A percentile compares a stretch with the other conserved stretches of the same genome.
These are phyloP conservation scores for Characodon lateralis DNA, from an alignment of 2,797 vertebrate species.

Conservation along the genomic window DNA sequence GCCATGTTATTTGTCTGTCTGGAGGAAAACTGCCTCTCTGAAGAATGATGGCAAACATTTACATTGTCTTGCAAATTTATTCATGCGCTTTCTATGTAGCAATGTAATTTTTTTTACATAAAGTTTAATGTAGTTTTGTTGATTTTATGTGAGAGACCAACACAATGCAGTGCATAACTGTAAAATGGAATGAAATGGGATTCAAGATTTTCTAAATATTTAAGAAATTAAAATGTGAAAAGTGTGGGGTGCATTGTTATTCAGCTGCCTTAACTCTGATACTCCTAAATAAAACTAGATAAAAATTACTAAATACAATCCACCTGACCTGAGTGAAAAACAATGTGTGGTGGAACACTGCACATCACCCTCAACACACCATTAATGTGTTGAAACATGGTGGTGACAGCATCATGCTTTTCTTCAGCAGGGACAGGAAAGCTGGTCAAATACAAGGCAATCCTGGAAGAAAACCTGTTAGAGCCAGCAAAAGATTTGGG, in stretches of 20 bases:
- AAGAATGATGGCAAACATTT: background rate
- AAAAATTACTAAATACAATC: too few relatives aligned
- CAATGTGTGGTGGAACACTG: too few relatives aligned
- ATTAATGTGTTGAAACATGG: too few relatives aligned
- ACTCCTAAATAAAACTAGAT: background rate
- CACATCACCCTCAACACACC: too few relatives aligned
- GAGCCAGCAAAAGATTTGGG: too few relatives aligned
- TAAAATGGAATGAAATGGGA: background rate
- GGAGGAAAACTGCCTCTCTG: background rate
- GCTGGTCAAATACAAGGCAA: too few relatives aligned
- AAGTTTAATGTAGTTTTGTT: background rate
- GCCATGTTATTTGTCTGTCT: conserved; percentile 2
- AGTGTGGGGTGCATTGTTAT: background rate
- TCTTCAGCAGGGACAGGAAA: too few relatives aligned
- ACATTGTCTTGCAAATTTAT: background rate
- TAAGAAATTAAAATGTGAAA: background rate
- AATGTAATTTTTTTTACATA: background rate
- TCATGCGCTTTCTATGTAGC: background rate
- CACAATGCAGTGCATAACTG: background rate
- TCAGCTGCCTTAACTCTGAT: background rate
- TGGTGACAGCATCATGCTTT: too few relatives aligned
- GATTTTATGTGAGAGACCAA: background rate
- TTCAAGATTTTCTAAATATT: background rate
- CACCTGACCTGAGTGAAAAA: too few relatives aligned
- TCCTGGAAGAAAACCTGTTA: too few relatives aligned